These are phyloP conservation scores for Nephila pilipes DNA, from an alignment of 1,140 invertebrate species.

Conservation along the genomic window DNA sequence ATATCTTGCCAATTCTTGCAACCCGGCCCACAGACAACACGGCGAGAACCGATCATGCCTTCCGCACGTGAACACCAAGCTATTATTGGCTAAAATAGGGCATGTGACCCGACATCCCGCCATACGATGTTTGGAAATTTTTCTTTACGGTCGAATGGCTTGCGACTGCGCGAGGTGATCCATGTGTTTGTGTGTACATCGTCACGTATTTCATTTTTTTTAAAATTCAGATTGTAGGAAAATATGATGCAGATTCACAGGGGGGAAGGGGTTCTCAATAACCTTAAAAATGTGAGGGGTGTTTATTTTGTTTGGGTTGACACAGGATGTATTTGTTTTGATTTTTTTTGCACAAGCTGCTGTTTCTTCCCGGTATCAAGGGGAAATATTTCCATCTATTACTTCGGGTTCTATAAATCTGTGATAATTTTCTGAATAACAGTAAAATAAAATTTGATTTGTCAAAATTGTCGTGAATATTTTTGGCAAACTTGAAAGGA, in stretches of 20 bases:
- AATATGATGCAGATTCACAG: neutral
- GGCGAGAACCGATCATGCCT: conserved; percentile 62
- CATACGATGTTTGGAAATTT: conserved; percentile 51
- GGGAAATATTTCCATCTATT: neutral
- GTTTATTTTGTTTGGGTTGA: neutral
- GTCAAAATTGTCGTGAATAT: neutral
- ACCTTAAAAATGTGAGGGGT: neutral
- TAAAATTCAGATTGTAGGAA: neutral
- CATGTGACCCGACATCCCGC: conserved; percentile 52
- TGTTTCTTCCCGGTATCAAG: neutral
- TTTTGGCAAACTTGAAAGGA: too few species aligned
- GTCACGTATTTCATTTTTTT: conserved; percentile 41
- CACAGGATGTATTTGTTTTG: neutral
- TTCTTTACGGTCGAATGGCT: neutral
- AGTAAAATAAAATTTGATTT: too few species aligned
- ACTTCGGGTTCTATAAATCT: neutral
- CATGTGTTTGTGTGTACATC: conserved; percentile 37
- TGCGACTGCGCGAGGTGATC: neutral
- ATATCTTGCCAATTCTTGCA: conserved; percentile 21
- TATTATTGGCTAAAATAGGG: conserved; percentile 28
- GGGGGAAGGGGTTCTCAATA: neutral
- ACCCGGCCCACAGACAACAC: neutral
- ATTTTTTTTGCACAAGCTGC: neutral
- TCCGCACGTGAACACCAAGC: conserved; percentile 60
- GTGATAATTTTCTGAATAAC: neutral